Evolutionary conservation across 2,113 vertebrate species (phyloP), one percentile per base, ranked within the genome.

Genomic region (Aegotheles bennettii): DNA sequence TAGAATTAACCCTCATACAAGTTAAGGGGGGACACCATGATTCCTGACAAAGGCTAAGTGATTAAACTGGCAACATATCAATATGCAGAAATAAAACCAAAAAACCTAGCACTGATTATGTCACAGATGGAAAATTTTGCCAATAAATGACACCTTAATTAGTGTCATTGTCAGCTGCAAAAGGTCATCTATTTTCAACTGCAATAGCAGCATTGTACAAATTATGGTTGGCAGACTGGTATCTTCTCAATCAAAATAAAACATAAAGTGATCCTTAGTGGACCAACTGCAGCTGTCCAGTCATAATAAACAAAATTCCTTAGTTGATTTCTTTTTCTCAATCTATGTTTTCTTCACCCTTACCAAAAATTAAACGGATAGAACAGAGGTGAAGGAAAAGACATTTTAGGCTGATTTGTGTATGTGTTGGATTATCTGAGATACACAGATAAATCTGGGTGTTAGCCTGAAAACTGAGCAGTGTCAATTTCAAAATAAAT

Each of bases 231-330:
- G 97, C 97, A 97, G 97, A 96, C 90, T 97, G 96, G 97, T 97
- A 98, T 98, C 98, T 98, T 80, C 86, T 96, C 94, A 96, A 98
- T 98, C 98, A 98, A 98, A 98, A 98, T 97, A 97, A 98, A 98
- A 98, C 96, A 98, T 97, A 96, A 98, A 98, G 95, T 96, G 97
- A 98, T 97, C 97, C 97, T 95, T 95, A 88, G 80, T 81, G 93
- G 96, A 96, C 97, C 97, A 97, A 97, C 91, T 95, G 95, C 97
- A 97, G 97, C 96, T 96, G 97, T 96, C 97, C 97, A 98, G 96
- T 95, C 95, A 98, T 96, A 98, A 98, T 97, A 98, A 98, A 98
- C 97, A 98, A 96, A 98, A 98, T 98, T 98, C 98, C 96, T 98
- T 90, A 78, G 80, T 75, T 96, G 95, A 97, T 98, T 97, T 97